Evolutionary conservation across 2,797 vertebrate genomes (phyloP).

Genomic region (Crocodylus rhombifer): DNA sequence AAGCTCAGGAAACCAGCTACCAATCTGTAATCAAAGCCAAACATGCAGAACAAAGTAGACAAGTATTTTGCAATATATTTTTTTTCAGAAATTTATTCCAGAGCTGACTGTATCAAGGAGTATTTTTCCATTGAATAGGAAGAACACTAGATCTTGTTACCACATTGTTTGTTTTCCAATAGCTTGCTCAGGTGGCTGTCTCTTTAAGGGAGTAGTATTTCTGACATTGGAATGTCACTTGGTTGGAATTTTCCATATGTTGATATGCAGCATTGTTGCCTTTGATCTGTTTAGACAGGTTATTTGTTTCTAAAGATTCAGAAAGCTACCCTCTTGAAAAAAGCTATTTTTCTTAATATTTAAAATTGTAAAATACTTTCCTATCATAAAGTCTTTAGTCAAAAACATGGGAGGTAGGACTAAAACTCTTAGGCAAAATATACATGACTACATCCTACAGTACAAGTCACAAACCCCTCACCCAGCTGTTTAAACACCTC

Average conservation of each 20-base stretch:
- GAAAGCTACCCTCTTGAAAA: background rate
- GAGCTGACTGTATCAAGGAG: background rate
- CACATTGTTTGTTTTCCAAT: background rate
- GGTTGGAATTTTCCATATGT: background rate
- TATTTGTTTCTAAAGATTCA: background rate
- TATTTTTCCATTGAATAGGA: background rate
- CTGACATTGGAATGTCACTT: background rate
- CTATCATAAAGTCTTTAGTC: background rate
- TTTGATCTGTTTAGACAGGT: background rate
- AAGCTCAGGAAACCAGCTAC: background rate
- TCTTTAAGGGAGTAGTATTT: background rate
- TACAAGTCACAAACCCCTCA: too few species aligned
- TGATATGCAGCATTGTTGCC: background rate
- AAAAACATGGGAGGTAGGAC: background rate
- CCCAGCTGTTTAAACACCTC: too few species aligned
- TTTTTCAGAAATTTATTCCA: background rate
- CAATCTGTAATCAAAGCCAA: background rate
- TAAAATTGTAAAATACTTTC: background rate
- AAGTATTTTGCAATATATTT: rapidly evolving
- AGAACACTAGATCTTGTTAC: background rate
- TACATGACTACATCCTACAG: too few species aligned
- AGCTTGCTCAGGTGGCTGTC: background rate
- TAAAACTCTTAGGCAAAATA: background rate
- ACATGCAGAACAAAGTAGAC: background rate
- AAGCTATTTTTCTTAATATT: background rate